Evolutionary conservation across 2,797 vertebrate genomes (phyloP).

Genomic region (Zalophus californianus): DNA sequence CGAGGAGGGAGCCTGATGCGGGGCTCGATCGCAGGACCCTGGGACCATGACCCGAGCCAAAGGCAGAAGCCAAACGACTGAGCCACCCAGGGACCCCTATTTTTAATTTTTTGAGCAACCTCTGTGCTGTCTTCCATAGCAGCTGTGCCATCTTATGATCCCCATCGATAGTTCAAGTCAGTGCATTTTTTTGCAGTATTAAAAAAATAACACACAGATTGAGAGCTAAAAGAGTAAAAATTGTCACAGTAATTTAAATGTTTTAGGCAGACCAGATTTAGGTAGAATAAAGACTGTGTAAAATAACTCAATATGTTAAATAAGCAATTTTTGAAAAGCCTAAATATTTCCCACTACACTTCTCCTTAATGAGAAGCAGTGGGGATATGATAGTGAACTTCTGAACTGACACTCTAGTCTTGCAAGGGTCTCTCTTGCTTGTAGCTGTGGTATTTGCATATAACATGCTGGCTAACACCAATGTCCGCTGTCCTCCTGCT

Average conservation of each 20-base stretch:
- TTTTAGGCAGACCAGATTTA: not conserved
- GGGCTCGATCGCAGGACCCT: no score
- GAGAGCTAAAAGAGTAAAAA: not conserved
- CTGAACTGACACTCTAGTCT: not conserved
- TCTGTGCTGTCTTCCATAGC: not conserved
- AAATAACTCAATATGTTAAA: not conserved
- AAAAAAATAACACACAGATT: not conserved
- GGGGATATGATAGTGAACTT: not conserved
- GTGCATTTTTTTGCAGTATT: not conserved
- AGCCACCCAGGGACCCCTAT: no score
- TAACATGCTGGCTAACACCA: not conserved
- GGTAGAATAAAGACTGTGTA: not conserved
- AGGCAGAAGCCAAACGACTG: no score
- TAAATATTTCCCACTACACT: not conserved
- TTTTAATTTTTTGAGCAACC: not conserved
- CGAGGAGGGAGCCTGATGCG: no score
- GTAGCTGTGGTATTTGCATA: not conserved
- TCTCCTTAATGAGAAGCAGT: not conserved
- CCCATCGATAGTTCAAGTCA: not conserved
- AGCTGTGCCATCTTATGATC: not conserved
- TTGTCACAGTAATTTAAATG: not conserved
- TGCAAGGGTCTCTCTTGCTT: not conserved
- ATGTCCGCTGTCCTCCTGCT: not conserved
- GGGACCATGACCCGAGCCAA: no score
- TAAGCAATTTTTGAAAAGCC: not conserved